Base-by-base conservation (phyloP, 2,888 invertebrate species). In the Diarsia brunnea region DNA sequence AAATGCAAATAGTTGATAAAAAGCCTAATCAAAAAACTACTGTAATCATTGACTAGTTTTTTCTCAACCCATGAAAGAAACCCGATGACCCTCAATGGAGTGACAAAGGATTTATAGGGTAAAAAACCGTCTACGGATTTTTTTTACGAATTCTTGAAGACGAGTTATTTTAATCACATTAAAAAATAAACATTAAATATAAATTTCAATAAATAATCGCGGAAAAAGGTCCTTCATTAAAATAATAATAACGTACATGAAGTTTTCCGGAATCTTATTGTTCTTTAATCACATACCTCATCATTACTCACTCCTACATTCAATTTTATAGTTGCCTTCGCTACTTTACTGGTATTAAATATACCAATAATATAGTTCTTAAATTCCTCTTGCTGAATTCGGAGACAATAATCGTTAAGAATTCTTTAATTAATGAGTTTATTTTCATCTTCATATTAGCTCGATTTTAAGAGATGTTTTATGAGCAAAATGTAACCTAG, bases 201-300 rank as follows among this genome's bases (percentile, higher is more conserved):
- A n/a, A 64, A 60, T 65, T 55, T 24, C 19, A 8, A 69, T 47
- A 58, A 45, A 53, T 38, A 67, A 51, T 7, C 1, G 16, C n/a
- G 27, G 24, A 51, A 70, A 51, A 66, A 73, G 31, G 12, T 45
- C 66, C 45, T 53, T 53, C 19, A 31, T 58, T 61, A 73, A 79
- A 66, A 66, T 58, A 65, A 69, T 65, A 31, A 75, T 60, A 55
- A 49, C 7, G 38, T 47, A 53, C 16, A n/a, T 38, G 21, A 53
- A 31, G 27, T 58, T 58, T 70, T 81, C 69, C 75, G 69, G 85
- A 53, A 12, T 84, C 81, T 38, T 63, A 45, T 69, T 63, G 27
- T 47, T 47, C 31, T 31, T 49, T 67, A 84, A 69, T 67, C 63
- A 43, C 38, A 38, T 43, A 47, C 21, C 45, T 14, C n/a, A n/a